Percentiles rank a stretch among this genome's conserved stretches.
Evolutionary conservation across 2,797 vertebrate species (phyloP).

Genomic region (Pelodytes ibericus): DNA sequence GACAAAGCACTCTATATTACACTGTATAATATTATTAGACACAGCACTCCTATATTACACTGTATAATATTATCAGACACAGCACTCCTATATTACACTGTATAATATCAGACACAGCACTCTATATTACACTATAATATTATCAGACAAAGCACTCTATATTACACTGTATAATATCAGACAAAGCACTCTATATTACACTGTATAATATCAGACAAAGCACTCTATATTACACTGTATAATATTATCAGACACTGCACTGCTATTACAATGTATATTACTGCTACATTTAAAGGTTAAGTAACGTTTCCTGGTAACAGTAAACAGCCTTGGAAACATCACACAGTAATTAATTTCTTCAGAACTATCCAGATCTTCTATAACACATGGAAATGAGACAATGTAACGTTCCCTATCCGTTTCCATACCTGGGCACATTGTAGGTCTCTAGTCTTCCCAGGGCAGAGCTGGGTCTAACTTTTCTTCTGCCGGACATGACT

Average conservation of each 20-base stretch:
- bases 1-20: too few relatives aligned
- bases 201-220: not conserved
- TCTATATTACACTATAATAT: too few relatives aligned
- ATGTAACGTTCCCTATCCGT: slow-evolving; percentile 9
- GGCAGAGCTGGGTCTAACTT: slow-evolving; percentile 71
- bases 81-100: too few relatives aligned
- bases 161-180: too few relatives aligned
- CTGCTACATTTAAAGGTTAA: not conserved
- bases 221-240: too few relatives aligned
- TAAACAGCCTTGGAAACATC: slow-evolving; percentile 63
- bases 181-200: too few relatives aligned
- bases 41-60: too few relatives aligned
- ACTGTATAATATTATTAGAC: too few relatives aligned
- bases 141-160: too few relatives aligned
- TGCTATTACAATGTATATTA: too few relatives aligned
- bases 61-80: not conserved
- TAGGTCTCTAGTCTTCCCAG: slow-evolving; percentile 74
- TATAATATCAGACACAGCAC: too few relatives aligned
- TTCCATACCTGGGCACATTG: slow-evolving; percentile 70
- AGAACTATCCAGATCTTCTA: slow-evolving; percentile 11
- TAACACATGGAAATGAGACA: not conserved
- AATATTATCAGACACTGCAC: too few relatives aligned
- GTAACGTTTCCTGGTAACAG: slow-evolving; percentile 70
- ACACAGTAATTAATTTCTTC: not conserved
- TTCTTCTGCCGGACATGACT: slow-evolving; percentile 66